These are phyloP conservation scores for Cisticola juncidis DNA, from an alignment of 2,113 vertebrate genomes.

Conservation along the genomic window DNA sequence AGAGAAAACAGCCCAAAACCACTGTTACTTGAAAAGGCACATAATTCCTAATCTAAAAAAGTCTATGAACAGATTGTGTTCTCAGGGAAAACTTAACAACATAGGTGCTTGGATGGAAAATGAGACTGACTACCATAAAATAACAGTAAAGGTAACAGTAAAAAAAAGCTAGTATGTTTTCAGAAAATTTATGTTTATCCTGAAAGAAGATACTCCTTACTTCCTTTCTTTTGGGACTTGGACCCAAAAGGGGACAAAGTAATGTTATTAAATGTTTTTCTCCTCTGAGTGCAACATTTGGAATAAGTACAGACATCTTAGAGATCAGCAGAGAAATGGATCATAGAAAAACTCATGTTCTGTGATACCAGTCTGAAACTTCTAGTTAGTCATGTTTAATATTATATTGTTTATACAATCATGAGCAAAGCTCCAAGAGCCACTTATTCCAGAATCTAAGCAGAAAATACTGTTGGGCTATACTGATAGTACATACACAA, in stretches of 20 bases:
- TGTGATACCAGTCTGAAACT: not conserved
- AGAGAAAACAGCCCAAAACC: not conserved
- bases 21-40: not conserved
- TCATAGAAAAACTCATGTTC: not conserved
- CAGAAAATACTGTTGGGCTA: not conserved
- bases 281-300: not conserved
- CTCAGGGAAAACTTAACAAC: not conserved
- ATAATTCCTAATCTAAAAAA: not conserved
- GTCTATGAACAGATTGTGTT: not conserved
- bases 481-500: not conserved
- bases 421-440: not conserved
- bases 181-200: not conserved
- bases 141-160: not conserved
- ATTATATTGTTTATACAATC: not conserved
- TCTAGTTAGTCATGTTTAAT: not conserved
- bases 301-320: not conserved
- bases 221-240: not conserved
- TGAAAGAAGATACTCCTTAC: not conserved
- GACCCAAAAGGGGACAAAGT: not conserved
- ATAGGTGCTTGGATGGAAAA: not conserved
- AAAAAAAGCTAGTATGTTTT: not conserved
- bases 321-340: not conserved
- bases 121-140: not conserved
- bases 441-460: not conserved
- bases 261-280: not conserved